A percentile compares a stretch with the other conserved stretches of the same genome.
These are phyloP conservation scores for Nycticryphes semicollaris DNA, from an alignment of 2,113 vertebrate genomes.

Conservation along the genomic window DNA sequence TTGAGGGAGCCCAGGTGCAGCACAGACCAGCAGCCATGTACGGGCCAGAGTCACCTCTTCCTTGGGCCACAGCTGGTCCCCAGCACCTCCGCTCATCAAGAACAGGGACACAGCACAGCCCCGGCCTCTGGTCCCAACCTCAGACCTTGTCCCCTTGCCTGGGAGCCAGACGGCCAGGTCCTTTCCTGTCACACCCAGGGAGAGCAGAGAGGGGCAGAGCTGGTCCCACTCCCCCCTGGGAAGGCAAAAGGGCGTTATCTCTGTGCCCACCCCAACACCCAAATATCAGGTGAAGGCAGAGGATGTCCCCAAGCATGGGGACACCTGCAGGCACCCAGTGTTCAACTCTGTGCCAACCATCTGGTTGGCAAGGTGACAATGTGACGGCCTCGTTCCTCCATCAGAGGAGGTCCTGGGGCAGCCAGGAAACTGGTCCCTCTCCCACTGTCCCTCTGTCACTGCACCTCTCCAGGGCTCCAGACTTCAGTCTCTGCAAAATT, in stretches of 20 bases:
- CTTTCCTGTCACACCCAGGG: background rate
- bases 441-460: background rate
- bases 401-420: background rate
- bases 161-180: background rate
- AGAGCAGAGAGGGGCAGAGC: background rate
- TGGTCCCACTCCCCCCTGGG: rapidly evolving
- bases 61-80: background rate
- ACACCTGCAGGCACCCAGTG: rapidly evolving
- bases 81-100: rapidly evolving
- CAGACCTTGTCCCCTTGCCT: background rate
- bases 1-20: background rate
- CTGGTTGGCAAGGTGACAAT: rapidly evolving
- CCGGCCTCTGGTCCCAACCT: background rate
- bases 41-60: background rate
- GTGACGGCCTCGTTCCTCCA: background rate
- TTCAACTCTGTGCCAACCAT: background rate
- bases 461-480: background rate
- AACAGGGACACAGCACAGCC: background rate
- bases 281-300: background rate
- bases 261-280: background rate
- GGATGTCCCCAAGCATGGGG: background rate
- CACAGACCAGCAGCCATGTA: rapidly evolving
- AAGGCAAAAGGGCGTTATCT: rapidly evolving
- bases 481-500: background rate
- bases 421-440: background rate